Conservation (phyloP, 2,113 vertebrate species). For the Zosterops pallidus region DNA sequence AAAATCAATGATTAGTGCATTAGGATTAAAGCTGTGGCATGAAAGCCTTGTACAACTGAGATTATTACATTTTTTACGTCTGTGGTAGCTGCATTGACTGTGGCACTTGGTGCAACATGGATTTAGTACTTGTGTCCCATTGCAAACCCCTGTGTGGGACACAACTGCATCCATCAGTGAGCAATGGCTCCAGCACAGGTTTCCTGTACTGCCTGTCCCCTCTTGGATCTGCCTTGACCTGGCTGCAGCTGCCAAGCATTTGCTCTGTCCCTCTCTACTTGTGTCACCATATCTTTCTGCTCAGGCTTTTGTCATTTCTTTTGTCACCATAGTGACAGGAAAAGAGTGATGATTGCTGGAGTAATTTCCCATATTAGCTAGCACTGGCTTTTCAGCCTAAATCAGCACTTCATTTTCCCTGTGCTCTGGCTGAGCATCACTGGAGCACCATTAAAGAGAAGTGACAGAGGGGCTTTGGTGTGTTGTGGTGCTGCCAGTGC, state of each 20-base stretch:
- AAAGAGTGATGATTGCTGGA: conserved; percentile 51
- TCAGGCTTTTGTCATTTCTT: conserved; percentile 39
- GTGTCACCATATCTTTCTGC: neutral
- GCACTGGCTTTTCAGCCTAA: conserved; percentile 2
- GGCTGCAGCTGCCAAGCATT: accelerated
- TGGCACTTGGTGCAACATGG: neutral
- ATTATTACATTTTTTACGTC: neutral
- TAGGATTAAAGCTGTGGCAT: neutral
- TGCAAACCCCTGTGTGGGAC: neutral
- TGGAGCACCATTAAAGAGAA: accelerated
- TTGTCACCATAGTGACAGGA: conserved; percentile 54
- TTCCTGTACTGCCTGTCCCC: neutral
- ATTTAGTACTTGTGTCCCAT: neutral
- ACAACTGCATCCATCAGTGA: accelerated
- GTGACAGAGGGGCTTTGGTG: accelerated
- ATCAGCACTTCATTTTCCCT: neutral
- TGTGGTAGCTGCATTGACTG: neutral
- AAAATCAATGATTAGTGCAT: neutral
- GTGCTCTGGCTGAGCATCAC: neutral
- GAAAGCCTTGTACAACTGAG: neutral
- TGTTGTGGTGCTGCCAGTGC: accelerated
- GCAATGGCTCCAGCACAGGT: neutral
- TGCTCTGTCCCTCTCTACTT: neutral
- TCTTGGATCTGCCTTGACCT: accelerated
- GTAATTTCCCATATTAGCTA: conserved; percentile 45